A percentile compares a stretch with the other conserved stretches of the same genome.
Conservation (phyloP, 2,888 invertebrate species). For the Cephus rjabovi region DNA sequence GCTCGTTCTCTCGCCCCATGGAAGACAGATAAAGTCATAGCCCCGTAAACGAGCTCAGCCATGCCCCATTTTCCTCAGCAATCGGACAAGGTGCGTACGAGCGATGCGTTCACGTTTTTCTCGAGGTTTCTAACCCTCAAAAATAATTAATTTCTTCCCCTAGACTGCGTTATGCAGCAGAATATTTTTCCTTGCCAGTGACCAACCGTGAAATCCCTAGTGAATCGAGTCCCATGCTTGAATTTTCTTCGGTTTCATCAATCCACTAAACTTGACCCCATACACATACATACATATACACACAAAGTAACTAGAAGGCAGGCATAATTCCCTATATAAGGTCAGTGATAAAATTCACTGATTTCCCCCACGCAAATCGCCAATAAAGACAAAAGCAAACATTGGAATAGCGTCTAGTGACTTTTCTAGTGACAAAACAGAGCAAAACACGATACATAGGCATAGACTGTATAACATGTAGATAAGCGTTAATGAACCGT, state of each 20-base stretch:
- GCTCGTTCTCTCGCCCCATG: background rate
- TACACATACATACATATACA: background rate
- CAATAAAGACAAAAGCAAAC: background rate
- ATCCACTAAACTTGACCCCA: background rate
- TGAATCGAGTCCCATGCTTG: slow-evolving; percentile 23
- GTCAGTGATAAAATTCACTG: no score
- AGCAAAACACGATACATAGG: background rate
- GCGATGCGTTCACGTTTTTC: slow-evolving; percentile 12
- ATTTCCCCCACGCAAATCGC: no score
- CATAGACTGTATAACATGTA: background rate
- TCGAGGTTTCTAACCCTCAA: slow-evolving; percentile 6
- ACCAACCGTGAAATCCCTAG: slow-evolving; percentile 25
- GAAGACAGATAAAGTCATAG: slow-evolving; percentile 23
- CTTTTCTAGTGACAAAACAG: background rate
- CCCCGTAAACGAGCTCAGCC: slow-evolving; percentile 22
- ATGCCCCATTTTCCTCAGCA: background rate
- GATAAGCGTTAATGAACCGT: background rate
- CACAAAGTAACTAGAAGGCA: no score
- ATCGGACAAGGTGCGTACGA: background rate
- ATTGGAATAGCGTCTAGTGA: background rate
- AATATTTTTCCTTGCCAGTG: slow-evolving; percentile 9
- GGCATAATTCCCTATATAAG: no score
- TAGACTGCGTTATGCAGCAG: slow-evolving; percentile 22
- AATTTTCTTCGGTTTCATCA: background rate
- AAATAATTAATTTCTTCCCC: slow-evolving; percentile 30